phyloP scores from a whole-genome alignment of 1,140 invertebrate genomes.

The Pollicipes pollicipes region DNA sequence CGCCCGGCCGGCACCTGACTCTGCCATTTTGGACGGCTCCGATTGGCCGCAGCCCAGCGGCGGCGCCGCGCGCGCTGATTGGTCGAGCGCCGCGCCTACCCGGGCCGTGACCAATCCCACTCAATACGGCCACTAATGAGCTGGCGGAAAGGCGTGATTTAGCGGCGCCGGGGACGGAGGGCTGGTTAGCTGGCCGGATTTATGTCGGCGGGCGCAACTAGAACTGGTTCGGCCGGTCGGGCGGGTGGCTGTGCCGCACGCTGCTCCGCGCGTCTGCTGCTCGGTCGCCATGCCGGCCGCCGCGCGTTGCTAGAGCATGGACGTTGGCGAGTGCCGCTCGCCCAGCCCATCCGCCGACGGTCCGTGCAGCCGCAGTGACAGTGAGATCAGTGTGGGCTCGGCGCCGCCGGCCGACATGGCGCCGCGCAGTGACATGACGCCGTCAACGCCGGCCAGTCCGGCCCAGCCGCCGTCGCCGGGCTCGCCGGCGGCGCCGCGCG shows the following conservation, averaged over 20 bases:
- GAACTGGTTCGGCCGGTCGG: neutral
- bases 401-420: slow-evolving; percentile 9
- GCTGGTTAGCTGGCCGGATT: neutral
- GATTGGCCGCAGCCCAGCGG: neutral
- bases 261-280: neutral
- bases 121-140: neutral
- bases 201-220: neutral
- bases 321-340: neutral
- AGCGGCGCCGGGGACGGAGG: neutral
- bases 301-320: neutral
- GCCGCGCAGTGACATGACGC: slow-evolving; percentile 19
- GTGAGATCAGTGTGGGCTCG: slow-evolving; percentile 20
- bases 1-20: neutral
- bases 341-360: neutral
- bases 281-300: neutral
- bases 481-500: slow-evolving; percentile 16
- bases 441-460: slow-evolving; percentile 14
- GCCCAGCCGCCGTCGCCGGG: slow-evolving; percentile 16
- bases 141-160: slow-evolving; percentile 6
- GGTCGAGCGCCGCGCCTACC: neutral
- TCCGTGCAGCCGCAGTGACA: slow-evolving; percentile 11
- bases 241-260: too few relatives aligned
- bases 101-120: slow-evolving; percentile 4
- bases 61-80: neutral
- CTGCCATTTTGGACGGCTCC: neutral